Evolutionary conservation across 2,113 vertebrate genomes (phyloP).

Genomic region (Marmota monax): DNA sequence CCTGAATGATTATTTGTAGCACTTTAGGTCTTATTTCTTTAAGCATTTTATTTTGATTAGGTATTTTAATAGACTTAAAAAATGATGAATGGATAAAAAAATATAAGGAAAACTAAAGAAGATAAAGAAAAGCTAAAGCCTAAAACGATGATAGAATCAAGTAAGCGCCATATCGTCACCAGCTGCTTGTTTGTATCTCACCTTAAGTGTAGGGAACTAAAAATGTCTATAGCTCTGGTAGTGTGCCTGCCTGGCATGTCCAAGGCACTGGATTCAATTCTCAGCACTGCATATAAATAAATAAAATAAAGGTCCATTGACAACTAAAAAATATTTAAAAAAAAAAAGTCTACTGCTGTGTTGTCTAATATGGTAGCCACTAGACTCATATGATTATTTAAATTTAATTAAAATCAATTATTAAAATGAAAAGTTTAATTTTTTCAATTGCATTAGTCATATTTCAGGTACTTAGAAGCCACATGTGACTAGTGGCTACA

Average conservation of each 20-base stretch:
- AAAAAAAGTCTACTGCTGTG: too few relatives aligned
- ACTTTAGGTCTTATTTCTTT: neutral
- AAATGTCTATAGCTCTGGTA: neutral
- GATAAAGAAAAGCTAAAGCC: neutral
- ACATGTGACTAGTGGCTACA: neutral
- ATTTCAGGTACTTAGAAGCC: neutral
- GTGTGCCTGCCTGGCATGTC: too few relatives aligned
- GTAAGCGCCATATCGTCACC: neutral
- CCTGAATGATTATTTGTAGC: neutral
- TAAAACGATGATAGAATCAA: neutral
- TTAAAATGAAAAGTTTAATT: neutral
- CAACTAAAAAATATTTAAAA: too few relatives aligned
- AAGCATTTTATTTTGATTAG: neutral
- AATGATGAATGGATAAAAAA: neutral
- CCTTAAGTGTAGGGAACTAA: neutral
- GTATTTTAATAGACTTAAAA: neutral
- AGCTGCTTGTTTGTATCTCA: neutral
- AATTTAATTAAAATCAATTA: neutral
- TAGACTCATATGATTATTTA: neutral
- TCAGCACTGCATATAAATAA: too few relatives aligned
- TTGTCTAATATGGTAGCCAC: too few relatives aligned
- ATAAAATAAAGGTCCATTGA: too few relatives aligned
- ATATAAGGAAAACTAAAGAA: neutral
- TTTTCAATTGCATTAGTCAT: neutral
- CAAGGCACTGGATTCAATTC: too few relatives aligned